A percentile compares a stretch with the other conserved stretches of the same genome.
phyloP scores from a whole-genome alignment of 2,113 vertebrate species.

The Copsychus sechellarum region DNA sequence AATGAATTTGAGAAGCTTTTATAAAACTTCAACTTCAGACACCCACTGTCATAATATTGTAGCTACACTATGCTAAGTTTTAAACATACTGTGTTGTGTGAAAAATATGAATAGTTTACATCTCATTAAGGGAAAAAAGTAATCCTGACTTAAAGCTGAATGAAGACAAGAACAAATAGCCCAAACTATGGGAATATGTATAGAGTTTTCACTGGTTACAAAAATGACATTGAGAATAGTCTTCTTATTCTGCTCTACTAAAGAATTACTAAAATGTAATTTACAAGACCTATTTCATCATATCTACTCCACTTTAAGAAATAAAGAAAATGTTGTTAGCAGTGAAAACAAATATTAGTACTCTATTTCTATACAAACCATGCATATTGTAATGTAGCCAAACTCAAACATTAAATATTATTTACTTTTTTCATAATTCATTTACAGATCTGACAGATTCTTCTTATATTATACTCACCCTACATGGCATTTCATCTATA shows the following conservation, averaged over 20 bases:
- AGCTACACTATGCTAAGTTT: constrained; percentile 23
- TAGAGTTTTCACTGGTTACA: not conserved
- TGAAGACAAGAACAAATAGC: not conserved
- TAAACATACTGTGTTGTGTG: not conserved
- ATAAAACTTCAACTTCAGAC: constrained; percentile 34
- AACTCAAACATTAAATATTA: not conserved
- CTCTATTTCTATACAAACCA: not conserved
- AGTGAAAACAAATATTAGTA: not conserved
- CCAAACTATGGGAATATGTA: not conserved
- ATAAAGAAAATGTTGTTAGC: not conserved
- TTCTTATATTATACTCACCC: not conserved
- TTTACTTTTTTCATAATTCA: not conserved
- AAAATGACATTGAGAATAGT: not conserved
- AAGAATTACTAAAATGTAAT: not conserved
- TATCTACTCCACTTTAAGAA: not conserved
- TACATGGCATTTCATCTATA: not conserved
- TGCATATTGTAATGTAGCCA: not conserved
- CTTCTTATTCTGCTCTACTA: not conserved
- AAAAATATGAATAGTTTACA: constrained; percentile 30
- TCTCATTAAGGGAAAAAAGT: constrained; percentile 13
- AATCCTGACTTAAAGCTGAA: not conserved
- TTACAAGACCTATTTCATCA: not conserved
- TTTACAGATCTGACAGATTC: not conserved
- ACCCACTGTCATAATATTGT: constrained; percentile 52
- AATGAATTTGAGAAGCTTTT: not conserved